Evolutionary conservation across 1,140 invertebrate genomes (phyloP).

Genomic region (Cataglyphis hispanica): DNA sequence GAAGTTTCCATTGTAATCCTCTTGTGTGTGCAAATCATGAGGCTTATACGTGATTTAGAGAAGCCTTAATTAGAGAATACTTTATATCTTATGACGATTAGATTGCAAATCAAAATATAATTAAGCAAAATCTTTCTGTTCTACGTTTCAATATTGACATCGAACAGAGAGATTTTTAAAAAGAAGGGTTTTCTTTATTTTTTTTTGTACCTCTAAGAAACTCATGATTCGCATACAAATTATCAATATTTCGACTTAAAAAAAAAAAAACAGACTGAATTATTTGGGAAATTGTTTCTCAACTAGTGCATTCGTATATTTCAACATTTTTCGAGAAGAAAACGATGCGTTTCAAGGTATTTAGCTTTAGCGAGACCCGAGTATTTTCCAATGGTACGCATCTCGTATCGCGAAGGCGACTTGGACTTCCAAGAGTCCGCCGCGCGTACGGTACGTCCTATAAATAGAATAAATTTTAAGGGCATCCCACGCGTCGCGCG

Average conservation of each 20-base stretch:
- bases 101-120: too few species aligned
- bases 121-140: too few species aligned
- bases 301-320: not conserved
- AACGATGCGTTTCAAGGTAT: not conserved
- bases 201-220: too few species aligned
- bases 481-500: constrained; percentile 74
- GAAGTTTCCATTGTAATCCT: not conserved
- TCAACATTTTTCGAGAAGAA: not conserved
- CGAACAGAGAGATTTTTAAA: too few species aligned
- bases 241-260: too few species aligned
- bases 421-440: constrained; percentile 27
- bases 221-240: too few species aligned
- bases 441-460: constrained; percentile 62
- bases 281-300: not conserved
- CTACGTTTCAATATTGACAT: too few species aligned
- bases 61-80: not conserved
- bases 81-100: not conserved
- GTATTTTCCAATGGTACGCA: not conserved
- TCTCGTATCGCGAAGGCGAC: constrained; percentile 18
- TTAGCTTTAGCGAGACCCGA: not conserved
- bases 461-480: constrained; percentile 79
- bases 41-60: not conserved
- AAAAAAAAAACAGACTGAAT: too few species aligned
- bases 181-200: too few species aligned
- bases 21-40: not conserved